These are phyloP conservation scores for Orcinus orca DNA, from an alignment of 2,113 vertebrate genomes.

Conservation along the genomic window DNA sequence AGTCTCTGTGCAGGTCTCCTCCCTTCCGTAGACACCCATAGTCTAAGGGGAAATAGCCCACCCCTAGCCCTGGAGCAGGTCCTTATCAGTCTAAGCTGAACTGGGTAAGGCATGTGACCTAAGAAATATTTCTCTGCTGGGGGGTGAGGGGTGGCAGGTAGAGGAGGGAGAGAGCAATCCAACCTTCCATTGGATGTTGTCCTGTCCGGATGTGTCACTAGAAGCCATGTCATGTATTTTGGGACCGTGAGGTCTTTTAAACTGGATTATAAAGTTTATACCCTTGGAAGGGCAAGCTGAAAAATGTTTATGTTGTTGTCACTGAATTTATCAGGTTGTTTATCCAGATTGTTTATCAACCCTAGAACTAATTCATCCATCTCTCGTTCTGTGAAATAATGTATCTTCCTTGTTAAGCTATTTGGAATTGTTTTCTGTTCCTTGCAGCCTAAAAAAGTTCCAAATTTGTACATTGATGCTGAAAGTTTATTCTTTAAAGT, in stretches of 20 bases:
- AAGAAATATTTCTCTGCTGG: neutral
- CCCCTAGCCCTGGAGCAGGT: neutral
- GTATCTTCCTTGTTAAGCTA: neutral
- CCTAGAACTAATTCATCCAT: neutral
- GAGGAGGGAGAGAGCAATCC: neutral
- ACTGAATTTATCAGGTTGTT: neutral
- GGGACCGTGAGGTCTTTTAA: neutral
- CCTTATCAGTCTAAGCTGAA: neutral
- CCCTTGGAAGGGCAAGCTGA: neutral
- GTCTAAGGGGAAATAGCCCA: neutral
- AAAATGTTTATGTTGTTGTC: neutral
- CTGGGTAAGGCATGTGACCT: neutral
- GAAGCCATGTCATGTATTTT: neutral
- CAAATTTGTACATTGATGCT: neutral
- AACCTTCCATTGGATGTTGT: neutral
- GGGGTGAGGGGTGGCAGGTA: rapidly evolving
- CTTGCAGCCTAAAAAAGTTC: neutral
- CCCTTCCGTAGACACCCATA: neutral
- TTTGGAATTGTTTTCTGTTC: neutral
- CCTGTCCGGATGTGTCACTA: neutral
- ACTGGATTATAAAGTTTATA: neutral
- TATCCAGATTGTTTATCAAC: neutral
- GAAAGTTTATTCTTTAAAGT: neutral
- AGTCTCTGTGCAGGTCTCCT: neutral
- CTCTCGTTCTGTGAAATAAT: neutral